A percentile compares a stretch with the other conserved stretches of the same genome.
These are phyloP conservation scores for Gymnoscopelus braueri DNA, from an alignment of 2,797 vertebrate genomes.

Conservation along the genomic window DNA sequence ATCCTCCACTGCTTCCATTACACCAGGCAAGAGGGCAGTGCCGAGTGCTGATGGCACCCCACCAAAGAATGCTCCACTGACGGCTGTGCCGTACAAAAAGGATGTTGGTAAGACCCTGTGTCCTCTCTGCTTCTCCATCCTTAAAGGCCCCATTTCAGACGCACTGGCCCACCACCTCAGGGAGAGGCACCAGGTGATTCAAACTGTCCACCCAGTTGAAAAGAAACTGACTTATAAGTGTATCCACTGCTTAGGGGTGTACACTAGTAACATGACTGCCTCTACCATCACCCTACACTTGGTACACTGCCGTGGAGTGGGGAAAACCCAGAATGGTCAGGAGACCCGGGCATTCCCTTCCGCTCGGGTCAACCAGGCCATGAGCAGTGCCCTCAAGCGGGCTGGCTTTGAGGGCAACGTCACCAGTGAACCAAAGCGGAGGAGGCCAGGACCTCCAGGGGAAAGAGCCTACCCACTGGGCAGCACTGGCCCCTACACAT, in stretches of 20 bases:
- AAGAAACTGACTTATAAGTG: conserved; percentile 99
- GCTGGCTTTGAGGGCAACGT: conserved; percentile 84
- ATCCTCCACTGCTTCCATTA: conserved; percentile 72
- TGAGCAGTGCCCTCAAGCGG: conserved; percentile 85
- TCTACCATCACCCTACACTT: conserved; percentile 97
- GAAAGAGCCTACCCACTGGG: conserved; percentile 74
- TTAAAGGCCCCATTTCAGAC: conserved; percentile 97
- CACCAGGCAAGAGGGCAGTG: conserved; percentile 65
- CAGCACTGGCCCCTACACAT: conserved; percentile 73
- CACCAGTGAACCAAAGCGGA: conserved; percentile 87
- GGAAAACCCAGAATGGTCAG: conserved; percentile 95
- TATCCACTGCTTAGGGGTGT: conserved; percentile 97
- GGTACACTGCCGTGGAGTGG: conserved; percentile 96
- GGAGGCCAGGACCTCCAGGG: conserved; percentile 80
- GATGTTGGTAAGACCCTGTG: conserved; percentile 98
- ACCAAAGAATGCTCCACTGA: conserved; percentile 86
- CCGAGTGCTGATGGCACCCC: conserved; percentile 83
- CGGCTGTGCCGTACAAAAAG: conserved; percentile 95
- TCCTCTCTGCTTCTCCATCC: conserved; percentile 97
- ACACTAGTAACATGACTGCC: conserved; percentile 99
- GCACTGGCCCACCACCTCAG: conserved; percentile 95
- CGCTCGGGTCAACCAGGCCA: conserved; percentile 83
- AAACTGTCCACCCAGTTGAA: conserved; percentile 97
- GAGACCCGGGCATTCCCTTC: conserved; percentile 85
- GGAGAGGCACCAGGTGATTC: conserved; percentile 96